Base-by-base conservation (phyloP, 2,797 vertebrate species). In the Gymnodraco acuticeps region DNA sequence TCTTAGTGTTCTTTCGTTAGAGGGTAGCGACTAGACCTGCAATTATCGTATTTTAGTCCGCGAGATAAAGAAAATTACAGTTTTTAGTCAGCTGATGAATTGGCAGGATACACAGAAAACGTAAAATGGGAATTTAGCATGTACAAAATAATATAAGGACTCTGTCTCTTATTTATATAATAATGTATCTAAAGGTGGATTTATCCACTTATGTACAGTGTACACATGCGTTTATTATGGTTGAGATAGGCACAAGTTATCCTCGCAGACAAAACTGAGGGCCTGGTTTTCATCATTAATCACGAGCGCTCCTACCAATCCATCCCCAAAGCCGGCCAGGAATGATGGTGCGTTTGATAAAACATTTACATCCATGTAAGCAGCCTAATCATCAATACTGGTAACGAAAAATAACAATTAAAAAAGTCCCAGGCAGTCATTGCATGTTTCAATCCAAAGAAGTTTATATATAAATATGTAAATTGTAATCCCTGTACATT, bases 231-330 rank as follows among this genome's bases (percentile, higher is more conserved):
- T 38, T 9, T 38, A 9, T 6, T 38, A 38, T 38, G 8, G 4
- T 10, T 3, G 14, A 0, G 0, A n/a, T 0, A 9, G 3, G 7
- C 0, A 23, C 13, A 23, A 58, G 33, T 50, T 23, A 72, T 66
- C 84, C 86, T 86, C 0, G 50, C 71, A 92, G 85, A 78, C 75
- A 59, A 23, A 0, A 7, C 0, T 47, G 58, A 80, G 89, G 87
- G 86, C 7, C 0, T 0, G 0, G 0, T 0, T 0, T 0, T 0
- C 0, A 0, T 0, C 0, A 23, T 0, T 0, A 0, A 4, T 5
- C 10, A 10, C 41, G n/a, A 19, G 1, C 12, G 5, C 23, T n/a
- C n/a, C n/a, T n/a, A n/a, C n/a, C n/a, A n/a, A n/a, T n/a, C n/a
- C n/a, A n/a, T 58, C 38, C 6, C 45, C n/a, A n/a, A n/a, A 45